Evolutionary conservation across 2,888 invertebrate species (phyloP), one percentile per base, ranked within the genome.

Genomic region (Nymphalis c-album): DNA sequence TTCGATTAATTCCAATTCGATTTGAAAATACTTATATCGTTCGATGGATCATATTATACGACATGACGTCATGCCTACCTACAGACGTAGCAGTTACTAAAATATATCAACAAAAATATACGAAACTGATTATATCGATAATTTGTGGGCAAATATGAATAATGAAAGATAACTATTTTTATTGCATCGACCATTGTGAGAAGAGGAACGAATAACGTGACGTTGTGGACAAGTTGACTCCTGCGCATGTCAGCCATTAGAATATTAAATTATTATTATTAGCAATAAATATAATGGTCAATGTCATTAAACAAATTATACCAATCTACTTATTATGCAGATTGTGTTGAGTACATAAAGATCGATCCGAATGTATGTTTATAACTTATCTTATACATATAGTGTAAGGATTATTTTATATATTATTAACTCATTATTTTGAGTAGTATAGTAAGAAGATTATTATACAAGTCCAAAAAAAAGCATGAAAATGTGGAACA

Each of bases 281-380:
- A 47, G n/a, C 47, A 47, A 47, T 47, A 47, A 47, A 47, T 47
- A 17, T 47, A 47, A 47, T 47, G n/a, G 47, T 47, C 47, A n/a
- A 47, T 4, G 47, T n/a, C 47, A 47, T 47, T n/a, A 53, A 53
- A n/a, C 13, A 53, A 53, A 22, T 53, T 13, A 53, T 53, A 17
- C 51, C 10, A 26, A n/a, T 53, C 16, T 20, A 17, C n/a, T 53
- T 53, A 22, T 20, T 48, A 53, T 53, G 26, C 51, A 26, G 51
- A 20, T 13, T 20, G 20, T 53, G 51, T 53, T 53, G 13, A 48
- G 18, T 7, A 2, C 48, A 18, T 47, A 16, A 47, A 10, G 48
- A 48, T 18, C 7, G 48, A 18, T 48, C 40, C 40, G 10, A 40
- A 40, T 40, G 10, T 40, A 40, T 40, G 40, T 40, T 40, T 2